A percentile compares a stretch with the other conserved stretches of the same genome.
Evolutionary conservation across 2,888 invertebrate species (phyloP).

Genomic region (Polydrusus cervinus): DNA sequence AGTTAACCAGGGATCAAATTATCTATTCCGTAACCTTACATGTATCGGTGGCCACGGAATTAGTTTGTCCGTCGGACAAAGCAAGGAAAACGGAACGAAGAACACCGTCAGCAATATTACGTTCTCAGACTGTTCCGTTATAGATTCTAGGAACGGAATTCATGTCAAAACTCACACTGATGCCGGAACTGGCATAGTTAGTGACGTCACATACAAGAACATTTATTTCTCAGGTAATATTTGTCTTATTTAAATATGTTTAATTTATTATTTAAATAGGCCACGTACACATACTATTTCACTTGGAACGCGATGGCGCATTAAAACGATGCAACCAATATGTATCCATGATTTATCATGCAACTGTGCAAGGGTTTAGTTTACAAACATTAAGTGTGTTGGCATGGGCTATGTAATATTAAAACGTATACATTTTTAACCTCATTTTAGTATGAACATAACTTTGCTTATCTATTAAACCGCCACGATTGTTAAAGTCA

Average conservation of each 20-base stretch:
- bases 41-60: constrained; percentile 55
- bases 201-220: constrained; percentile 49
- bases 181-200: constrained; percentile 44
- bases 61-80: constrained; percentile 54
- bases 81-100: constrained; percentile 31
- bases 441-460: no score
- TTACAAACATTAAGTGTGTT: no score
- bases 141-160: constrained; percentile 53
- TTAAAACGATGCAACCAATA: no score
- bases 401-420: no score
- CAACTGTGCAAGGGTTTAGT: no score
- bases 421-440: no score
- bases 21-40: constrained; percentile 22
- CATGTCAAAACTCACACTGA: constrained; percentile 54
- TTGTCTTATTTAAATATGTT: not conserved
- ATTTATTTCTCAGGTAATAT: constrained; percentile 45
- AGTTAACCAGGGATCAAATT: constrained; percentile 49
- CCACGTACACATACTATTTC: no score
- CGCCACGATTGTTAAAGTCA: no score
- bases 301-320: no score
- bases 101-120: constrained; percentile 48
- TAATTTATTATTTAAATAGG: not conserved
- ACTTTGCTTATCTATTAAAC: no score
- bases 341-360: no score
- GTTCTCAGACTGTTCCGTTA: constrained; percentile 44